phyloP scores from a whole-genome alignment of 2,888 invertebrate species.

The Thymelicus lineola region DNA sequence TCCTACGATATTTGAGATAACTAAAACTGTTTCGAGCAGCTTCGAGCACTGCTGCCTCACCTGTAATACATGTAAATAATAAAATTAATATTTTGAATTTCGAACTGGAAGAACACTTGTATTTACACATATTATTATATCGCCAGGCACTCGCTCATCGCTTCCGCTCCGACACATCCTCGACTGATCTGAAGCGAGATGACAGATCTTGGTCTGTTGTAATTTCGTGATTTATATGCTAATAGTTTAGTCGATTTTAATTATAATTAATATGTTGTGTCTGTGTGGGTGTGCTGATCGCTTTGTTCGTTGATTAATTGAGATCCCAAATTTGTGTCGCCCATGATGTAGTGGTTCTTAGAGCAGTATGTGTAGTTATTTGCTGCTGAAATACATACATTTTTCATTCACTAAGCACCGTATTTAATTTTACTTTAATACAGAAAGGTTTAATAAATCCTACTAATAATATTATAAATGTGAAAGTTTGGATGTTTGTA shows the following conservation, averaged over 20 bases:
- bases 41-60: too few relatives aligned
- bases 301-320: constrained; percentile 34
- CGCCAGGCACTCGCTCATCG: not conserved
- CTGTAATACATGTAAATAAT: too few relatives aligned
- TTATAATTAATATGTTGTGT: constrained; percentile 51
- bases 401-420: too few relatives aligned
- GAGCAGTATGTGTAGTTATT: not conserved
- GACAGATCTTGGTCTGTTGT: constrained; percentile 57
- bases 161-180: not conserved
- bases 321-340: constrained; percentile 28
- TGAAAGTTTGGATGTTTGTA: too few relatives aligned
- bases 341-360: constrained; percentile 10
- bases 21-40: too few relatives aligned
- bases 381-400: not conserved
- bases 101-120: too few relatives aligned
- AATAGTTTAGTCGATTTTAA: constrained; percentile 49
- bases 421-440: too few relatives aligned
- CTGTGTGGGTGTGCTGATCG: constrained; percentile 49
- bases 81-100: too few relatives aligned
- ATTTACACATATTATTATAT: not conserved
- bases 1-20: too few relatives aligned
- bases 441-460: too few relatives aligned
- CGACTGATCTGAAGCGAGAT: constrained; percentile 43
- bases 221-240: constrained; percentile 58
- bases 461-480: too few relatives aligned